phyloP scores from a whole-genome alignment of 2,888 invertebrate genomes.

The Lepidocyrtoides sp. region DNA sequence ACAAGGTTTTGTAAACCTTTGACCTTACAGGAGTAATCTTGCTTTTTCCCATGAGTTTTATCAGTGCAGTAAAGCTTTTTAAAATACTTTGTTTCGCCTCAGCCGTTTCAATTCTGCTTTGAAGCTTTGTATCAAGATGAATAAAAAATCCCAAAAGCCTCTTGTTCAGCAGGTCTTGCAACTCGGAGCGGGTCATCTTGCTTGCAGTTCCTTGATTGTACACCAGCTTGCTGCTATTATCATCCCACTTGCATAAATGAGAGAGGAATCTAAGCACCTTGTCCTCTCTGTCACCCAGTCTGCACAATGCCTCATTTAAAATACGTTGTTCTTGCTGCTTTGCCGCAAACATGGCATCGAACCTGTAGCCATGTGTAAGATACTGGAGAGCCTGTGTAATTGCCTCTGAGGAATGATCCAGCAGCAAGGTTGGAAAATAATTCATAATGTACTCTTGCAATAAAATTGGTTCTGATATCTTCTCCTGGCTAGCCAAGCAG shows the following conservation, averaged over 20 bases:
- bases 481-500: conserved; percentile 2
- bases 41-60: conserved; percentile 66
- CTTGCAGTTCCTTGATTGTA: background rate
- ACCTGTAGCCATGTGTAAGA: conserved; percentile 11
- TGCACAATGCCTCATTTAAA: conserved; percentile 69
- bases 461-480: background rate
- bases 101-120: conserved; percentile 60
- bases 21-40: conserved; percentile 60
- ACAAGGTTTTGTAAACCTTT: conserved; percentile 81
- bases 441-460: conserved; percentile 53
- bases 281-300: conserved; percentile 55
- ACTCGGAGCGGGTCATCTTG: conserved; percentile 22
- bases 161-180: conserved; percentile 65
- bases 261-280: conserved; percentile 51
- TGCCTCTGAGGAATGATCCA: conserved; percentile 31
- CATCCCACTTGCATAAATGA: conserved; percentile 52
- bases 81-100: conserved; percentile 64
- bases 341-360: conserved; percentile 57
- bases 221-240: background rate
- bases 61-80: conserved; percentile 61
- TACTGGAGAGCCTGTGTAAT: background rate
- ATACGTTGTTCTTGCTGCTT: conserved; percentile 64
- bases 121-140: conserved; percentile 69
- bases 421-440: conserved; percentile 45
- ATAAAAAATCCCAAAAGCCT: conserved; percentile 75